phyloP scores from a whole-genome alignment of 2,113 vertebrate species.

The Equus przewalskii region DNA sequence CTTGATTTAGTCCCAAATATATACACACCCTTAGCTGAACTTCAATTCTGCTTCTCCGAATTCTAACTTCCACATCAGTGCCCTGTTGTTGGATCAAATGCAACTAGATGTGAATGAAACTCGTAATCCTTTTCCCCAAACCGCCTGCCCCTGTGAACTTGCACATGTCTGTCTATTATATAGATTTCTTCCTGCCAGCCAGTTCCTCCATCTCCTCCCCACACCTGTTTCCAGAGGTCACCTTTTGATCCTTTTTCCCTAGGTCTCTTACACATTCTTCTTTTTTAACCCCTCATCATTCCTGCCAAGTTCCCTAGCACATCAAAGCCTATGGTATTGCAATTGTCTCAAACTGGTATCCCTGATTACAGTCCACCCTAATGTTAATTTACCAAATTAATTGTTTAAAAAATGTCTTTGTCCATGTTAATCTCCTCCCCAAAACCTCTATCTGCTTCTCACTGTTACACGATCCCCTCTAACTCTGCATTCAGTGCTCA shows the following conservation, averaged over 20 bases:
- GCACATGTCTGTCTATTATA: background rate
- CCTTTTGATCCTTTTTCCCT: background rate
- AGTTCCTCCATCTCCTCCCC: background rate
- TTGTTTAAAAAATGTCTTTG: background rate
- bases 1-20: background rate
- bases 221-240: background rate
- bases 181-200: background rate
- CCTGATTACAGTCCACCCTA: background rate
- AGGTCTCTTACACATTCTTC: background rate
- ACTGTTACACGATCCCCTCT: background rate
- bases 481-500: background rate
- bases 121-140: background rate
- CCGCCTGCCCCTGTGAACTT: background rate
- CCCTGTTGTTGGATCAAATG: background rate
- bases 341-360: background rate
- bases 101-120: background rate
- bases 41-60: background rate
- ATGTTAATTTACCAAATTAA: background rate
- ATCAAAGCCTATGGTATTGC: background rate
- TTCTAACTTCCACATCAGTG: background rate
- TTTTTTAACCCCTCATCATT: background rate
- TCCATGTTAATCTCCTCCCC: background rate
- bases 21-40: background rate
- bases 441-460: background rate
- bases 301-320: background rate